Evolutionary conservation across 64 coral and sea anemone genomes (phyloP).

Genomic region (Trachythela sp.): DNA sequence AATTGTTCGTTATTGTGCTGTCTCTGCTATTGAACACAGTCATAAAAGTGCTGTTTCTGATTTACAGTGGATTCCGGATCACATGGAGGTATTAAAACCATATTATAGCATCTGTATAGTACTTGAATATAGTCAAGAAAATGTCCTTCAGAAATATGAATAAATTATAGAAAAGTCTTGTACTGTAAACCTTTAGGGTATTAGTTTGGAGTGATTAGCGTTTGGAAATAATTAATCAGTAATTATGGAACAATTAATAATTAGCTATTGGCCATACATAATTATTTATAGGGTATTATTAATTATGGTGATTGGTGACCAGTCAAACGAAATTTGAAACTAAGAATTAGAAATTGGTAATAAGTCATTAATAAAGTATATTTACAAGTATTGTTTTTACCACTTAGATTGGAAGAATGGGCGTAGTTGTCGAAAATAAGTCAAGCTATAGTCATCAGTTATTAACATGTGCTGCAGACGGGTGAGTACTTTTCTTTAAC

Average conservation of each 20-base stretch:
- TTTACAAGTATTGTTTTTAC: too few species aligned
- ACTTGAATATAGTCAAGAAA: background rate
- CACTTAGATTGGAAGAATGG: slow-evolving; percentile 90
- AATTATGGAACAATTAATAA: too few species aligned
- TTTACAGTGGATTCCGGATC: slow-evolving; percentile 89
- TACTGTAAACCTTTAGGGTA: too few species aligned
- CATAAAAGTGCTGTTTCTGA: slow-evolving; percentile 84
- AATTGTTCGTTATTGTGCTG: slow-evolving; percentile 80
- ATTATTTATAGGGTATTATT: too few species aligned
- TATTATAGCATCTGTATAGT: background rate
- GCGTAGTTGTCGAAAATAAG: slow-evolving; percentile 84
- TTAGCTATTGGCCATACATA: background rate
- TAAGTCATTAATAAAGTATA: too few species aligned
- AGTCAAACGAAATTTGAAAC: too few species aligned
- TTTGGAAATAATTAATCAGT: too few species aligned
- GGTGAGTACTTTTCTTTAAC: slow-evolving; percentile 40
- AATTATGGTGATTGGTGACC: too few species aligned
- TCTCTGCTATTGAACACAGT: slow-evolving; percentile 88
- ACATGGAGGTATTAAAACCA: slow-evolving; percentile 62
- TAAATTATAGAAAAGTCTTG: too few species aligned
- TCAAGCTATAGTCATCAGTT: slow-evolving; percentile 79
- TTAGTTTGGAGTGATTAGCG: too few species aligned
- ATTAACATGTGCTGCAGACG: slow-evolving; percentile 92
- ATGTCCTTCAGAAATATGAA: background rate
- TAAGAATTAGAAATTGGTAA: too few species aligned